Base-by-base conservation (phyloP, 2,113 vertebrate genomes). In the Beaufortia kweichowensis region DNA sequence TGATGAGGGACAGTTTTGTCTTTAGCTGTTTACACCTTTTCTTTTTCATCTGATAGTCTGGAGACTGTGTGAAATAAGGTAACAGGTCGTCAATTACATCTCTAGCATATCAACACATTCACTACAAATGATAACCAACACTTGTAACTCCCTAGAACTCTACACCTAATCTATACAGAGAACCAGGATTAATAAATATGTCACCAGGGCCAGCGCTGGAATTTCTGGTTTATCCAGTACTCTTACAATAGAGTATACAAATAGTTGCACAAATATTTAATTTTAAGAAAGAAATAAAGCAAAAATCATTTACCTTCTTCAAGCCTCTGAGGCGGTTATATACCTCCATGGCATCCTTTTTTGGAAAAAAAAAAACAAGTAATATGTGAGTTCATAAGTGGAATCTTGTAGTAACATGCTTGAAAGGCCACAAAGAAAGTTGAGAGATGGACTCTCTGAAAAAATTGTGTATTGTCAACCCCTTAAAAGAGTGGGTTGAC, bases 1-100 rank as follows among this genome's bases (percentile, higher is more conserved):
- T 97, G 87, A 96, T 91, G 81, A 96, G 92, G 0, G 94, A 92
- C 65, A 96, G 88, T 85, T 93, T 96, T 65, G 86, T 86, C 81
- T 92, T 90, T 61, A 97, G 89, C 60, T 92, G 87, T 80, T 93
- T 95, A 83, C 90, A 92, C 53, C 86, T 90, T 78, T 83, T 91
- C 88, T 91, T 96, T 82, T 93, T 95, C 35, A 81, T 86, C 81
- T 92, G 91, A 79, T 95, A 96, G 35, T 92, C 90, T 77, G 90
- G n/a, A n/a, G 94, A 92, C 95, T 96, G 9, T 24, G 62, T 43
- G 41, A 26, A 60, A 21, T 17, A 56, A 39, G 19, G 19, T 53
- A 53, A 57, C 29, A 26, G 15, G 15, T 61, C 11, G 41, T 23
- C 1, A 59, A 31, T 29, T 61, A 15, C 3, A 46, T 19, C n/a